Evolutionary conservation across 2,888 invertebrate species (phyloP), one percentile per base, ranked within the genome.

Genomic region (Ormyrus nitidulus): DNA sequence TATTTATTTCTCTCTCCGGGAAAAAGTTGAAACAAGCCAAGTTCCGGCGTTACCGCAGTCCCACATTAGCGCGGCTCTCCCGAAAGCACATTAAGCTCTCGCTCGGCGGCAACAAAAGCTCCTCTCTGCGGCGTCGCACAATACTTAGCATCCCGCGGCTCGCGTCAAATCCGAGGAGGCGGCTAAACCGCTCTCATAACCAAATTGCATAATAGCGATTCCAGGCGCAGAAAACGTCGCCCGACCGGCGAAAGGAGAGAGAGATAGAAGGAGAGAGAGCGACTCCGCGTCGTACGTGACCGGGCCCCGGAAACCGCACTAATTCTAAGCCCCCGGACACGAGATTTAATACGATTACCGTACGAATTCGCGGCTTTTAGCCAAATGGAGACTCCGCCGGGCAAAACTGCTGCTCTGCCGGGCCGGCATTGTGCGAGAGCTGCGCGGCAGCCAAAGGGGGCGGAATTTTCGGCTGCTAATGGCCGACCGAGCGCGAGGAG

Each of bases 281-380:
- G 53, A 64, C n/a, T n/a, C n/a, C n/a, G n/a, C 6, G 19, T 48
- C 75, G 61, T 74, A 74, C 69, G 73, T 78, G 78, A 78, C 72
- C 61, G 78, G 19, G 19, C 19, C 78, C 78, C 79, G 82, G 84
- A 85, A 85, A 85, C 85, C 84, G 75, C 84, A 85, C 84, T 84
- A 85, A 84, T 85, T 85, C 83, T 81, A 82, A 85, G 84, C 82
- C 81, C 79, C 78, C 81, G 84, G 84, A 84, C 84, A 84, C 84
- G 83, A 84, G 83, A 85, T 85, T 86, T 87, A 87, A 88, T 87
- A 83, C 86, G 86, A 87, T 87, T 87, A 87, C 83, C 61, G 79
- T 77, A 72, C 81, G 82, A 81, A 81, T 84, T 81, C 72, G 78
- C 51, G 75, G 72, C 71, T 72, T 72, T 76, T 80, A 72, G 65